A percentile compares a stretch with the other conserved stretches of the same genome.
phyloP scores from a whole-genome alignment of 2,888 invertebrate genomes.

The Latrodectus hesperus region DNA sequence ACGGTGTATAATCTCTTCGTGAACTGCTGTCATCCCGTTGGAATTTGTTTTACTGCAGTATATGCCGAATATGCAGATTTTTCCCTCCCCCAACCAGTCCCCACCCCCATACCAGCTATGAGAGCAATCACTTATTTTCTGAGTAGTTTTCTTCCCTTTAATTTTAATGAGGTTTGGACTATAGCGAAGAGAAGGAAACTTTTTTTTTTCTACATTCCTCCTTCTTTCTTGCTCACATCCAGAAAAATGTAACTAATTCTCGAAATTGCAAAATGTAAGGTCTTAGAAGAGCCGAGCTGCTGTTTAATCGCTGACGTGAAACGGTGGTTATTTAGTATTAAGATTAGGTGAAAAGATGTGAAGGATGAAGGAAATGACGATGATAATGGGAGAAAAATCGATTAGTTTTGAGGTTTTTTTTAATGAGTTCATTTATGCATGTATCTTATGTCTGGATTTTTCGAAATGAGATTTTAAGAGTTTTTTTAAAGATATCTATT shows the following conservation, averaged over 20 bases:
- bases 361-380: background rate
- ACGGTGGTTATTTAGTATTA: conserved; percentile 38
- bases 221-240: background rate
- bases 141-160: conserved; percentile 30
- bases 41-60: conserved; percentile 59
- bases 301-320: conserved; percentile 35
- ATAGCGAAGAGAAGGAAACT: conserved; percentile 12
- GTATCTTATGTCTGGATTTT: too few relatives aligned
- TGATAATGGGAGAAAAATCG: background rate
- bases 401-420: background rate
- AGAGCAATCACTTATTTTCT: conserved; percentile 10
- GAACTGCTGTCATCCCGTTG: conserved; percentile 47
- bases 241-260: background rate
- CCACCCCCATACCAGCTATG: background rate
- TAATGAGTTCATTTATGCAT: too few relatives aligned
- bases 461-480: too few relatives aligned
- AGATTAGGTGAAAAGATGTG: conserved; percentile 7
- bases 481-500: too few relatives aligned
- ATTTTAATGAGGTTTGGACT: conserved; percentile 65
- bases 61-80: conserved; percentile 64
- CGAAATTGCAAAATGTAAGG: conserved; percentile 30
- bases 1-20: conserved; percentile 50
- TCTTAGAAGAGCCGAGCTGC: conserved; percentile 8
- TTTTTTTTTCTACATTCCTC: background rate
- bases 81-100: background rate